Percentiles rank a stretch among this genome's conserved stretches.
Evolutionary conservation across 1,140 invertebrate species (phyloP).

Genomic region (Amphibalanus amphitrite): DNA sequence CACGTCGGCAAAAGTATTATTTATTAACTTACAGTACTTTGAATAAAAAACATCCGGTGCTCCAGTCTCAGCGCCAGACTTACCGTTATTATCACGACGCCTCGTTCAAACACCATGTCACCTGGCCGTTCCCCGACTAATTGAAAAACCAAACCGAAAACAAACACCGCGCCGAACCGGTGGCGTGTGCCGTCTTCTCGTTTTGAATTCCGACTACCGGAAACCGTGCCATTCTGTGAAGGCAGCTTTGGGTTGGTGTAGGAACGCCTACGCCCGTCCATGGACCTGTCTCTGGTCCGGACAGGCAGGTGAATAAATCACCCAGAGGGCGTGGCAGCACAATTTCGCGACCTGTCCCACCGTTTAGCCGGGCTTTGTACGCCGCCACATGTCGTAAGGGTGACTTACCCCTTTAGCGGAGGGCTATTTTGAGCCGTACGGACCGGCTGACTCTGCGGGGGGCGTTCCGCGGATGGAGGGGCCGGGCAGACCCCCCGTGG

Average conservation of each 20-base stretch:
- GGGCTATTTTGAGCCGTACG: background rate
- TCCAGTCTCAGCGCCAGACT: no score
- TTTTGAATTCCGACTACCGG: background rate
- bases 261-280: no score
- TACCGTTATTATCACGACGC: no score
- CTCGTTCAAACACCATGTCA: background rate
- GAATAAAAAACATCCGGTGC: no score
- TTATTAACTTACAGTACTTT: no score
- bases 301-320: background rate
- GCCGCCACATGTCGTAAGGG: background rate
- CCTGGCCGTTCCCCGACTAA: background rate
- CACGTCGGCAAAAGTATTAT: no score
- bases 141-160: background rate
- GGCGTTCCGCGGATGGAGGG: no score
- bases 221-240: background rate
- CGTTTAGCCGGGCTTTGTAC: background rate
- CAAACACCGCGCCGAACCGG: background rate
- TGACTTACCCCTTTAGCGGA: background rate
- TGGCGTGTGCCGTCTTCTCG: background rate
- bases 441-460: no score
- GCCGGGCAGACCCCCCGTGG: no score
- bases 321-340: background rate
- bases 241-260: no score
- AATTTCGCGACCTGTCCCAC: constrained; percentile 1
- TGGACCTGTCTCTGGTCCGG: background rate